Base-by-base conservation (phyloP, 2,113 vertebrate genomes). In the Gila orcuttii region DNA sequence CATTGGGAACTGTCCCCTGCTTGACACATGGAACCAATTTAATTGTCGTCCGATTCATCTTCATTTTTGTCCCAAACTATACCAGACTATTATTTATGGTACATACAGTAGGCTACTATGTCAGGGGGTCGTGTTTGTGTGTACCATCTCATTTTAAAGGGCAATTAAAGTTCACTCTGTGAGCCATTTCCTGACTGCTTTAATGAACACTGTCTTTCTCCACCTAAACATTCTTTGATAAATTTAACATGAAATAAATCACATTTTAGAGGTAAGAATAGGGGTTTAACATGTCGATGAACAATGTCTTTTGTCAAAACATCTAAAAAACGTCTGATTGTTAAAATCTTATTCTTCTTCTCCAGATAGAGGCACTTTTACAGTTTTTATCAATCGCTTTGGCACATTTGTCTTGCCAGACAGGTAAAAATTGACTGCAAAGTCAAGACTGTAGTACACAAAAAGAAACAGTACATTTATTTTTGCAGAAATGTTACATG, bases 11-110 rank as follows among this genome's bases (percentile, higher is more conserved):
- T 36, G n/a, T 82, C 42, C 28, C 9, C 42, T 69, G 25, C 21
- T 50, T 68, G 62, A 52, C 62, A 52, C 19, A 68, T 52, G 79
- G 79, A 82, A 33, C 79, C 79, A 69, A 82, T 82, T 82, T 82
- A 17, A 33, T 21, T 50, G 60, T 81, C 19, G 19, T 69, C 62
- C 21, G 13, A 82, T 82, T 82, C 25, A 52, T 82, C 62, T 82
- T 82, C 62, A 82, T 68, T 82, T 79, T 82, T 31, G 47, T 50
- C 17, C 9, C 45, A 52, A 82, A 69, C 45, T 45, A 82, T 52
- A 68, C 42, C 5, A 45, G 31, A 39, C 39, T 68, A 50, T 50
- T 68, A 82, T 82, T 52, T 79, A 62, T 82, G 45, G 45, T 25
- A 31, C 31, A 78, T 73, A 45, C 23, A 74, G 71, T 28, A 28